These are phyloP conservation scores for Proisotoma minuta DNA, from an alignment of 2,888 invertebrate genomes.

Conservation along the genomic window DNA sequence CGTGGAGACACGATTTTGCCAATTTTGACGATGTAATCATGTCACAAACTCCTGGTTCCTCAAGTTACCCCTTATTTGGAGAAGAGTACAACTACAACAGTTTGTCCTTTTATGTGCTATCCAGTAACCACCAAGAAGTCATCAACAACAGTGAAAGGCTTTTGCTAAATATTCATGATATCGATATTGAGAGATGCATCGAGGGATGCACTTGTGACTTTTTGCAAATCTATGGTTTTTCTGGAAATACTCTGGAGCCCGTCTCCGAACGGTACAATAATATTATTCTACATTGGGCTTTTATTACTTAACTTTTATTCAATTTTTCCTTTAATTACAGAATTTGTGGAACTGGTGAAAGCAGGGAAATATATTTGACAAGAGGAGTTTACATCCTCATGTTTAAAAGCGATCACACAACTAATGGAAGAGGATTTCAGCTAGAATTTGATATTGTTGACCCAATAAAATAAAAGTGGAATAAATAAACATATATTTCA, in stretches of 20 bases:
- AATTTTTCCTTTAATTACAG: constrained; percentile 6
- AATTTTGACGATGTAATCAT: background rate
- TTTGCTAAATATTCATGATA: background rate
- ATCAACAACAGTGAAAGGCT: background rate
- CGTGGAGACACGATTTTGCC: background rate
- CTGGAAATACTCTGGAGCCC: background rate
- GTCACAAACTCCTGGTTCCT: background rate
- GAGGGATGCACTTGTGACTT: background rate
- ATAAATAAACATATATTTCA: background rate
- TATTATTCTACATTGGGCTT: too few species aligned
- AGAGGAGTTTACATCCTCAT: background rate
- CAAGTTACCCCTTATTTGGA: background rate
- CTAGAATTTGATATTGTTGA: background rate
- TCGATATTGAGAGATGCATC: background rate
- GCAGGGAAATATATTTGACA: background rate
- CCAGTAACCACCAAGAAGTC: background rate
- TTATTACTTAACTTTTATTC: too few species aligned
- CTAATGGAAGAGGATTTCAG: background rate
- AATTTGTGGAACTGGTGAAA: background rate
- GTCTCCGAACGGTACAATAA: too few species aligned
- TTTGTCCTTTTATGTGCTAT: background rate
- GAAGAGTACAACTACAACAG: background rate
- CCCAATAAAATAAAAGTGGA: background rate
- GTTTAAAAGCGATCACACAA: background rate
- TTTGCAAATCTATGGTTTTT: background rate